phyloP scores from a whole-genome alignment of 2,113 vertebrate genomes.

The Hemibagrus wyckioides region DNA sequence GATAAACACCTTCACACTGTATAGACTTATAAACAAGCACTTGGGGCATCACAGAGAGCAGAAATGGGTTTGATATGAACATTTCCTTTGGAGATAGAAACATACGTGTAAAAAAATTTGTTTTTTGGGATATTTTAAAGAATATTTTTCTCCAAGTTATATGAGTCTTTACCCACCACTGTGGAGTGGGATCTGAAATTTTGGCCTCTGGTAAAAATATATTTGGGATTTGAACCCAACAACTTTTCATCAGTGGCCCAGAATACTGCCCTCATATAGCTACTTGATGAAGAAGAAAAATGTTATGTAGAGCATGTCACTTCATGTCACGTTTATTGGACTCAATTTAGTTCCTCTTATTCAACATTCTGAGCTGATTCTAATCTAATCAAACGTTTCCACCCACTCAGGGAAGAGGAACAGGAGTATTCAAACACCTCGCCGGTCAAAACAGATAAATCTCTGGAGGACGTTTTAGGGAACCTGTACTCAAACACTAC shows the following conservation, averaged over 20 bases:
- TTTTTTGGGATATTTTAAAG: too few species aligned
- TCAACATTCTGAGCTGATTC: not conserved
- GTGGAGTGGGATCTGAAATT: too few species aligned
- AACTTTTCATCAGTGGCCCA: too few species aligned
- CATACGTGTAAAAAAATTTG: too few species aligned
- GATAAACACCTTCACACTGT: too few species aligned
- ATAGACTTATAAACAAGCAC: too few species aligned
- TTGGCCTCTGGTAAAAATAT: too few species aligned
- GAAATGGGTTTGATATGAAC: too few species aligned
- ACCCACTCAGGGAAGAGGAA: constrained; percentile 72
- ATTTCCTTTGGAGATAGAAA: too few species aligned
- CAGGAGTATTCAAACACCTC: constrained; percentile 69
- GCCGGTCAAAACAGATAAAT: constrained; percentile 75
- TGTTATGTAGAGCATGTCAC: not conserved
- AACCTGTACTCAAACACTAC: constrained; percentile 84
- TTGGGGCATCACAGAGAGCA: too few species aligned
- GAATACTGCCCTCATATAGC: not conserved
- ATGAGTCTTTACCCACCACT: too few species aligned
- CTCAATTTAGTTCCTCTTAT: not conserved
- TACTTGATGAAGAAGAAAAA: not conserved
- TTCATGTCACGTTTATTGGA: not conserved
- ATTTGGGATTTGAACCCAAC: not conserved
- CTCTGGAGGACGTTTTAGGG: constrained; percentile 85
- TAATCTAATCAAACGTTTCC: constrained; percentile 44
- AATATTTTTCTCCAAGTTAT: too few species aligned